A percentile compares a stretch with the other conserved stretches of the same genome.
phyloP scores from a whole-genome alignment of 1,140 invertebrate genomes.

The Calephelis virginiensis region DNA sequence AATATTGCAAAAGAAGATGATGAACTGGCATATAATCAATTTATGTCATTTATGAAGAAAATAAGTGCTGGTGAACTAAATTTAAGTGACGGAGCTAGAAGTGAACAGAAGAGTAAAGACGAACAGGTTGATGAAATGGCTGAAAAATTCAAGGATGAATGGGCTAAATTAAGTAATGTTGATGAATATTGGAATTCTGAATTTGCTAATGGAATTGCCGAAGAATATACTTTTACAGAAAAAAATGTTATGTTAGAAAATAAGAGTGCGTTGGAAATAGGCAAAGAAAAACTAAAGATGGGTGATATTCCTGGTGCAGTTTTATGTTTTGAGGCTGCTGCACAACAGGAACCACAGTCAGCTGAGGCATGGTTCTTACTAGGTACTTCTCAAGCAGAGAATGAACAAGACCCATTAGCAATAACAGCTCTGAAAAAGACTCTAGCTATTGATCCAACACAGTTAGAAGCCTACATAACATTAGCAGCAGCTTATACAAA shows the following conservation, averaged over 20 bases:
- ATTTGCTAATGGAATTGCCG: constrained; percentile 60
- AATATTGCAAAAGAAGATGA: constrained; percentile 83
- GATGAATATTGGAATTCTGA: constrained; percentile 64
- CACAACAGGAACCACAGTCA: constrained; percentile 90
- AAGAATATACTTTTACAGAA: constrained; percentile 91
- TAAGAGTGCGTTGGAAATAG: constrained; percentile 91
- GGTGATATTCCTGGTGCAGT: constrained; percentile 97
- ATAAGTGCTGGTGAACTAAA: constrained; percentile 83
- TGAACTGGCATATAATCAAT: constrained; percentile 87
- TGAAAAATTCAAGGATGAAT: constrained; percentile 75
- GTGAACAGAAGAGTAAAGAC: constrained; percentile 56
- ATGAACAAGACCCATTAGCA: constrained; percentile 89
- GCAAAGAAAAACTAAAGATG: constrained; percentile 87
- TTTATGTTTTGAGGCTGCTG: constrained; percentile 97
- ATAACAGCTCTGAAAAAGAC: constrained; percentile 94
- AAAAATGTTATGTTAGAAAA: constrained; percentile 92
- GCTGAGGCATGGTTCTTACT: constrained; percentile 90
- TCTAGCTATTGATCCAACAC: constrained; percentile 88
- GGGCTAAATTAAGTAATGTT: constrained; percentile 71
- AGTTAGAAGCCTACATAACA: constrained; percentile 91
- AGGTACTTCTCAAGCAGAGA: constrained; percentile 94
- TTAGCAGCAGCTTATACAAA: constrained; percentile 97
- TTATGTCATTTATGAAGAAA: constrained; percentile 92
- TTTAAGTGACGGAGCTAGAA: constrained; percentile 48
- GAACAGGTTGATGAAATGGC: constrained; percentile 70